Percentiles rank a stretch among this genome's conserved stretches.
Evolutionary conservation across 1,140 invertebrate genomes (phyloP).

Genomic region (Zaprionus taronus): DNA sequence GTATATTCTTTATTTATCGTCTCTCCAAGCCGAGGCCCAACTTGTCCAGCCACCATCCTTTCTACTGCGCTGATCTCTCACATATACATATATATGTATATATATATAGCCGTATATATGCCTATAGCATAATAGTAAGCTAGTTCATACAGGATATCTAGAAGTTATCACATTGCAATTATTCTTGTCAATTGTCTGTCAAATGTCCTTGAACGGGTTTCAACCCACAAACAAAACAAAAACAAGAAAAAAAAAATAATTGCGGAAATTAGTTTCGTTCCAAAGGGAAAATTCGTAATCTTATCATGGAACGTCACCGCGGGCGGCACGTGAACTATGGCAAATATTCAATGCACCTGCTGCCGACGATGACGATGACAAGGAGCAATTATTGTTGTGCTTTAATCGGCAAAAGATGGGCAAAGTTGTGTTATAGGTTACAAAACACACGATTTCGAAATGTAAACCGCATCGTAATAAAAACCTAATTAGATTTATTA

Average conservation of each 20-base stretch:
- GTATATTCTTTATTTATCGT: too few relatives aligned
- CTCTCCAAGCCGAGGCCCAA: too few relatives aligned
- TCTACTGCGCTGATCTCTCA: too few relatives aligned
- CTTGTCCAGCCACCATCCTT: too few relatives aligned
- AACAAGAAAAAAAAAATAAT: constrained; percentile 22
- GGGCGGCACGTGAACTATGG: constrained; percentile 36
- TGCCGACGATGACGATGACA: background rate
- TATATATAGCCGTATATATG: too few relatives aligned
- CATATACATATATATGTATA: too few relatives aligned
- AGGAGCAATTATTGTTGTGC: background rate
- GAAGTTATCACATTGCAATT: background rate
- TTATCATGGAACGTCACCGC: constrained; percentile 36
- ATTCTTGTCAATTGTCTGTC: constrained; percentile 15
- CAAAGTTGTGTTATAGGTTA: background rate
- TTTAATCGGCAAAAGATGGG: too few relatives aligned
- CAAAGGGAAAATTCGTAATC: constrained; percentile 29
- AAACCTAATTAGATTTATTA: constrained; percentile 5
- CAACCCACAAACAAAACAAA: constrained; percentile 36
- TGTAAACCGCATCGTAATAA: constrained; percentile 5
- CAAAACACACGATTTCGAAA: constrained; percentile 1
- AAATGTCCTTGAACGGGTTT: constrained; percentile 33
- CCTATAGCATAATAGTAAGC: background rate
- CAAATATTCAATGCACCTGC: background rate
- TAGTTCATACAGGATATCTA: constrained; percentile 5
- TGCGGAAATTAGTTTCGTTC: constrained; percentile 41